Base-by-base conservation (phyloP, 2,888 invertebrate species). In the Amiota minor region DNA sequence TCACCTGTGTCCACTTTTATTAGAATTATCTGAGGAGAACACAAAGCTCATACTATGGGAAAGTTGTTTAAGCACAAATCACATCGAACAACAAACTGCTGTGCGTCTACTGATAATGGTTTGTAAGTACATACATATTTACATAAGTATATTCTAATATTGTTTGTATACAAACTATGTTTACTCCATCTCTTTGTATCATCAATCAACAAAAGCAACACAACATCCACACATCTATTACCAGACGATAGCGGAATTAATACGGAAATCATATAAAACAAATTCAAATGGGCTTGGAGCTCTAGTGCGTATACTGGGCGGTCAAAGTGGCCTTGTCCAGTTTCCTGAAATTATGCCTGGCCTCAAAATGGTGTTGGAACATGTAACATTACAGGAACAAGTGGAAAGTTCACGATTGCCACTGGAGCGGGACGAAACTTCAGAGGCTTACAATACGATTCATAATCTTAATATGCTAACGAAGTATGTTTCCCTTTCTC, bases 1-100 rank as follows among this genome's bases (percentile, higher is more conserved):
- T 67, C 82, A 89, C 76, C 85, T 91, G 86, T 81, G 90, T 91
- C 78, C 91, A 85, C 81, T 93, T 2, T 85, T 94, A 45, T 90
- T 87, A 18, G 93, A 93, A 23, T 89, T 93, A 23, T 90, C 91
- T 3, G 91, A 91, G 69, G 93, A 93, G n/a, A 90, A 91, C 49
- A 89, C 93, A 1, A 91, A 92, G 76, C 90, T 91, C 65, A 88
- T 93, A 80, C 87, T 94, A 4, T 89, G 90, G 89, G 87, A 87
- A 67, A 87, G 87, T 46, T 88, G 89, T 23, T 76, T 93, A 0
- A 92, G 91, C 81, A 79, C 90, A 0, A 91, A 92, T 81, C 89
- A 91, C 14, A 82, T 93, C 20, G 90, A 92, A 74, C 91, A 92
- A 16, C 92, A 92, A 84, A 93, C 93, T 0, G 92, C 93, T 1